These are phyloP conservation scores for Anas platyrhynchos DNA, from an alignment of 2,113 vertebrate genomes.

Conservation along the genomic window DNA sequence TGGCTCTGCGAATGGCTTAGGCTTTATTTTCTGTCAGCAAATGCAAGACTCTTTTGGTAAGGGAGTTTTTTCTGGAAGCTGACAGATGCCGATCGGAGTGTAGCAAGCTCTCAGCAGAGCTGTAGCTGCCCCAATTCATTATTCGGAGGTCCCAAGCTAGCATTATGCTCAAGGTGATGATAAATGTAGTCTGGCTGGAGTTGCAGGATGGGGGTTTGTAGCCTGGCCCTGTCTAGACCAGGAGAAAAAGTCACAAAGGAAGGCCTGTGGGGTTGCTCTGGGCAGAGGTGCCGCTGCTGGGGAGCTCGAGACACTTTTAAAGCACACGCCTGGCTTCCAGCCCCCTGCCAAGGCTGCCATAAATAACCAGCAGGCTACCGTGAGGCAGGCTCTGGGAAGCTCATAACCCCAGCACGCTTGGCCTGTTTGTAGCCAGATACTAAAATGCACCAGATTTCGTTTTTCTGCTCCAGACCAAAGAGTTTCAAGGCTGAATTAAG, in stretches of 20 bases:
- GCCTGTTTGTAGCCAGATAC: conserved; percentile 38
- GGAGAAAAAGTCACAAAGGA: conserved; percentile 34
- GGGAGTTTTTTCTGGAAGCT: conserved; percentile 50
- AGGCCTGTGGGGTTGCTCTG: not conserved
- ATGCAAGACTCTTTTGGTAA: conserved; percentile 57
- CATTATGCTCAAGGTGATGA: conserved; percentile 60
- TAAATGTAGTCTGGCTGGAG: conserved; percentile 52
- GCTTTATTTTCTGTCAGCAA: conserved; percentile 67
- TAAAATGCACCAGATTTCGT: conserved; percentile 30
- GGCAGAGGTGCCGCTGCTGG: not conserved
- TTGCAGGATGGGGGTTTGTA: conserved; percentile 54
- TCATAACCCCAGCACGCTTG: not conserved
- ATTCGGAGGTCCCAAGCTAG: conserved; percentile 20
- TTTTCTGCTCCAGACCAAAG: conserved; percentile 45
- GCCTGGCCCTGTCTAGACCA: conserved; percentile 59
- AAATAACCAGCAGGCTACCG: conserved; percentile 57
- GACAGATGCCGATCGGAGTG: not conserved
- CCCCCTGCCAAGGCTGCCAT: not conserved
- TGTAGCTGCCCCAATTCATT: conserved; percentile 22
- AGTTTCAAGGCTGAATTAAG: conserved; percentile 63
- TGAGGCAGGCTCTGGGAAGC: conserved; percentile 45
- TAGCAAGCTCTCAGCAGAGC: conserved; percentile 1
- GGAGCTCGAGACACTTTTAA: not conserved
- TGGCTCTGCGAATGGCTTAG: conserved; percentile 18
- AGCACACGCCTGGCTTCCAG: not conserved